Percentiles rank a stretch among this genome's conserved stretches.
Conservation (phyloP, 2,113 vertebrate species). For the Xenopus laevis region DNA sequence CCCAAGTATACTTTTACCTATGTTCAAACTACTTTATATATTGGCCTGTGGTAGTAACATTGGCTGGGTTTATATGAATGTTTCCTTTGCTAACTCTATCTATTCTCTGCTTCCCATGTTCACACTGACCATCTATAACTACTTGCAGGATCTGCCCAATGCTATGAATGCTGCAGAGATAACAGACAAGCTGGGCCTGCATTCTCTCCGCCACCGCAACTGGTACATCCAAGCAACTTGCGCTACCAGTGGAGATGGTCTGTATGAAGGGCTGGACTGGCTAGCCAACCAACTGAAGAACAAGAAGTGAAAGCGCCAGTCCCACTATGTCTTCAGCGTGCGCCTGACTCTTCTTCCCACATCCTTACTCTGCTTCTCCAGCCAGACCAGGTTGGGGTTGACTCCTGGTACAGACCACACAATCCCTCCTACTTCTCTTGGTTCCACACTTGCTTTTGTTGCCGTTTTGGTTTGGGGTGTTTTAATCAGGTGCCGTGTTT, state of each 20-base stretch:
- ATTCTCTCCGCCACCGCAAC: conserved; percentile 90
- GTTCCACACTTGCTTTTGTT: conserved; percentile 34
- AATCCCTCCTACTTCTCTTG: conserved; percentile 38
- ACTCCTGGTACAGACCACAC: conserved; percentile 21
- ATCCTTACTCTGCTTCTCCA: conserved; percentile 14
- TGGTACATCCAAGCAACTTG: conserved; percentile 98
- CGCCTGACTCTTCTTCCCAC: conserved; percentile 42
- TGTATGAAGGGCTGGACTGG: conserved; percentile 95
- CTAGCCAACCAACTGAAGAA: conserved; percentile 97
- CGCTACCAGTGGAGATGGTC: conserved; percentile 91
- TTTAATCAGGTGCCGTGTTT: conserved; percentile 36
- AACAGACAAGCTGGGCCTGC: conserved; percentile 94
- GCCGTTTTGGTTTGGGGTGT: conserved; percentile 40
- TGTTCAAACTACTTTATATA: too few relatives aligned
- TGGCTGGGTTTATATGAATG: too few relatives aligned
- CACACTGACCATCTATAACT: not conserved
- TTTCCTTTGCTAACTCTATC: too few relatives aligned
- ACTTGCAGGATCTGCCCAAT: conserved; percentile 85
- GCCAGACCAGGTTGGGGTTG: conserved; percentile 41
- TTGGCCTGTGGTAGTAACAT: too few relatives aligned
- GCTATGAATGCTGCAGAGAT: conserved; percentile 96
- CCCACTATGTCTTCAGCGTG: conserved; percentile 36
- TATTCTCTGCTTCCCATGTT: too few relatives aligned
- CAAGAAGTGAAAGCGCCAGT: conserved; percentile 80
- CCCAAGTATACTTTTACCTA: too few relatives aligned